Conservation (phyloP, 2,113 vertebrate species). For the Phycodurus eques region DNA sequence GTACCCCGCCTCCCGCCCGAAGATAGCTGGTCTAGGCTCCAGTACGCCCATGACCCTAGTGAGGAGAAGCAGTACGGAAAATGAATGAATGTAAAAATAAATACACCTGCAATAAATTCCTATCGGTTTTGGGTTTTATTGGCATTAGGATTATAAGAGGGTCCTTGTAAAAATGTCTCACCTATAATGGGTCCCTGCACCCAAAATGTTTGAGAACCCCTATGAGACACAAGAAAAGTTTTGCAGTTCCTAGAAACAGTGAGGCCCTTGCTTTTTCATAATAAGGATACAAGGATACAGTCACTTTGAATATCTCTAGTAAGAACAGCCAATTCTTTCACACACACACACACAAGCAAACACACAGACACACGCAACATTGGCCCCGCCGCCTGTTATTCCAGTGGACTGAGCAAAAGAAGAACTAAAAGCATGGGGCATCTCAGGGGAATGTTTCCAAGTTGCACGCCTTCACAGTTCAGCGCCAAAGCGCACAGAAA, state of each 20-base stretch:
- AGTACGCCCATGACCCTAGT: too few species aligned
- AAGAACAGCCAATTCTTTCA: slow-evolving; percentile 18
- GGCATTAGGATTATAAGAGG: neutral
- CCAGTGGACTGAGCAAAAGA: slow-evolving; percentile 71
- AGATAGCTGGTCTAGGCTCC: too few species aligned
- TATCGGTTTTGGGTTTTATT: neutral
- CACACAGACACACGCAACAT: slow-evolving; percentile 29
- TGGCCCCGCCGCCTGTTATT: slow-evolving; percentile 66
- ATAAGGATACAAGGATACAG: slow-evolving; percentile 14
- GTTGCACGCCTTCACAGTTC: slow-evolving; percentile 73
- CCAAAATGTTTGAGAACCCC: neutral
- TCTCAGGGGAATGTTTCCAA: slow-evolving; percentile 70
- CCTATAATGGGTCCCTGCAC: neutral
- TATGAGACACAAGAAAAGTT: neutral
- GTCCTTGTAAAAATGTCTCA: neutral
- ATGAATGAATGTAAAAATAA: too few species aligned
- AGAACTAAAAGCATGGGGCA: slow-evolving; percentile 71
- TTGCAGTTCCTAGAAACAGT: slow-evolving; percentile 26
- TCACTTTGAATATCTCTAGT: slow-evolving; percentile 40
- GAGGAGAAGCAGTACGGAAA: too few species aligned
- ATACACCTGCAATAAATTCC: too few species aligned
- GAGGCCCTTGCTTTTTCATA: neutral
- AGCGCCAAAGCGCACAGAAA: slow-evolving; percentile 68
- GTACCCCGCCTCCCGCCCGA: too few species aligned
- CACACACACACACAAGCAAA: slow-evolving; percentile 22